These are phyloP conservation scores for Ploceus nigricollis DNA, from an alignment of 2,113 vertebrate genomes.

Conservation along the genomic window DNA sequence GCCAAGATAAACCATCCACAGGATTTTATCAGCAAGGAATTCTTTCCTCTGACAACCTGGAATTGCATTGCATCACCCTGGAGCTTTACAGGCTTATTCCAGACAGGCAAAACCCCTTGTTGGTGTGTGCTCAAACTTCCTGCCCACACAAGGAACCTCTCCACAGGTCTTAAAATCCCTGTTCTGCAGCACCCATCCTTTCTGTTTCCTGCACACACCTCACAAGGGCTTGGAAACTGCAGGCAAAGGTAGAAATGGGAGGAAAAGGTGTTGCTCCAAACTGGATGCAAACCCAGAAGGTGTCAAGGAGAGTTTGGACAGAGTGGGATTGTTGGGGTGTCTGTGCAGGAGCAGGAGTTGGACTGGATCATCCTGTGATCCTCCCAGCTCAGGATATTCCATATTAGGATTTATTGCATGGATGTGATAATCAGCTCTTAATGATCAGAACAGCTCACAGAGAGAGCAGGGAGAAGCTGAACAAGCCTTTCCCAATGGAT, in stretches of 20 bases:
- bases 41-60: background rate
- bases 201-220: background rate
- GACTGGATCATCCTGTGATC: background rate
- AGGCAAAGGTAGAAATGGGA: fast-evolving
- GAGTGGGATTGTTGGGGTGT: background rate
- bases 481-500: background rate
- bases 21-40: background rate
- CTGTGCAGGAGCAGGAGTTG: background rate
- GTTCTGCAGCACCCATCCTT: background rate
- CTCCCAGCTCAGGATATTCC: background rate
- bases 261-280: background rate
- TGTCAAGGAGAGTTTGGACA: background rate
- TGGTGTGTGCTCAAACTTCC: background rate
- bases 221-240: background rate
- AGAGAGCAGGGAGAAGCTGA: background rate
- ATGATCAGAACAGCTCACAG: background rate
- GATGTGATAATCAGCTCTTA: background rate
- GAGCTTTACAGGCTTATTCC: background rate
- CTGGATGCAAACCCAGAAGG: background rate
- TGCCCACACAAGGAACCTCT: background rate
- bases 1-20: fast-evolving
- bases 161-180: background rate
- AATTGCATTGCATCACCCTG: background rate
- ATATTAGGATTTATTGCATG: background rate
- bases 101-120: background rate